Conservation (phyloP, 1,140 invertebrate species). For the Rhizoglyphus robini region DNA sequence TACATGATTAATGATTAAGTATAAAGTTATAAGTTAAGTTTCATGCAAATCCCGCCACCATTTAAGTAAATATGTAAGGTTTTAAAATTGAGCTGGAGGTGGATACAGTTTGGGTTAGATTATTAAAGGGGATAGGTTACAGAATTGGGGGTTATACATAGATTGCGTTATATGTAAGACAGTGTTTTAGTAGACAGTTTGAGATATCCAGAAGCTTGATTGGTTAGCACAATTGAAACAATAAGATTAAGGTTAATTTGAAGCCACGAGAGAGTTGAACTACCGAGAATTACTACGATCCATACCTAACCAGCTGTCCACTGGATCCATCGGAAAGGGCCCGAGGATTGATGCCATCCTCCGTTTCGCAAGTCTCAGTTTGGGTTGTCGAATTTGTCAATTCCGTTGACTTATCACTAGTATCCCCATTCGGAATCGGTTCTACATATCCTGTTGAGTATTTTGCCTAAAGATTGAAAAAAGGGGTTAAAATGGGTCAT, state of each 20-base stretch:
- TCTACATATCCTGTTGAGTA: not conserved
- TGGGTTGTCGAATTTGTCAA: not conserved
- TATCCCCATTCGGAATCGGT: not conserved
- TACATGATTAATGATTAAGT: too few species aligned
- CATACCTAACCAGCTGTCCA: constrained; percentile 14
- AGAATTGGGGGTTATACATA: too few species aligned
- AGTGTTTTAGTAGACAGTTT: constrained; percentile 2
- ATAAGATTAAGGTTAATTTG: not conserved
- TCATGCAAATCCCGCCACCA: too few species aligned
- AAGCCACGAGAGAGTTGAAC: too few species aligned
- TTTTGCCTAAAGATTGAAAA: constrained; percentile 4
- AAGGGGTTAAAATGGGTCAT: too few species aligned
- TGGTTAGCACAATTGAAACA: not conserved
- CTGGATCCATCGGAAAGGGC: constrained; percentile 13
- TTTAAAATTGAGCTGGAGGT: too few species aligned
- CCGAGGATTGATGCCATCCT: constrained; percentile 4
- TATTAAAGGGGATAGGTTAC: too few species aligned
- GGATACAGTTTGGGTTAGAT: too few species aligned
- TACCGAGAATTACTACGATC: too few species aligned
- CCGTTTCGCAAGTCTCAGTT: not conserved
- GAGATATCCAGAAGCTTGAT: constrained; percentile 6
- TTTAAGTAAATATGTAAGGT: too few species aligned
- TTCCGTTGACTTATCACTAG: not conserved
- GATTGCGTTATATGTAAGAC: too few species aligned
- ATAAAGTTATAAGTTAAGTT: too few species aligned